A percentile compares a stretch with the other conserved stretches of the same genome.
These are phyloP conservation scores for Chlamydotis undulata DNA, from an alignment of 2,113 vertebrate species.

Conservation along the genomic window DNA sequence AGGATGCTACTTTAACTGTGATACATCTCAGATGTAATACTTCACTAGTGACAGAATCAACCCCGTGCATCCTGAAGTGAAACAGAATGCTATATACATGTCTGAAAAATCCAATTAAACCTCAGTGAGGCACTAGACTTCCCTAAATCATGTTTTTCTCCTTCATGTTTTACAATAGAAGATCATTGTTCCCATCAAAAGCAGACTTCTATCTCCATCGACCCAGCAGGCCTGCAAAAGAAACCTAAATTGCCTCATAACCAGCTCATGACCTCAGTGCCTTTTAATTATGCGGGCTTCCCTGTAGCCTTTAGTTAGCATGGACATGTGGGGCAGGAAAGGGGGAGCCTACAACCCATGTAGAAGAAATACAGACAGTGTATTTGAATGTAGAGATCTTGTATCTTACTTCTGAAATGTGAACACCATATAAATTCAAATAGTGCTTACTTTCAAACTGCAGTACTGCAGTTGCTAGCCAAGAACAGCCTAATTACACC, in stretches of 20 bases:
- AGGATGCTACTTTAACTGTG: constrained; percentile 78
- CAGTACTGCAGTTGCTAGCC: background rate
- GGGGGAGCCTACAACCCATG: background rate
- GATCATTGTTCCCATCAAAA: constrained; percentile 68
- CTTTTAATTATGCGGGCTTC: constrained; percentile 68
- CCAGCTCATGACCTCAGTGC: constrained; percentile 70
- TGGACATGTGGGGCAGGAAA: background rate
- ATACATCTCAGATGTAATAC: constrained; percentile 56
- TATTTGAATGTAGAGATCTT: background rate
- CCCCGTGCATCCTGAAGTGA: constrained; percentile 74
- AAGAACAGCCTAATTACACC: background rate
- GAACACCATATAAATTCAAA: background rate
- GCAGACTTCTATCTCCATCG: constrained; percentile 42
- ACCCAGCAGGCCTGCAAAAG: constrained; percentile 68
- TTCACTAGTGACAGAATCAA: constrained; percentile 32
- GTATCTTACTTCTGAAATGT: background rate
- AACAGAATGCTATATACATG: constrained; percentile 73
- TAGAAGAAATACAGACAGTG: background rate
- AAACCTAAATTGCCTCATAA: constrained; percentile 73
- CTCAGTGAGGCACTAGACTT: constrained; percentile 65
- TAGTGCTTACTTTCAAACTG: background rate
- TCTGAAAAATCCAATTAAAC: constrained; percentile 85
- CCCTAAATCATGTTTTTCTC: constrained; percentile 57
- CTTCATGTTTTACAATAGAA: constrained; percentile 64
- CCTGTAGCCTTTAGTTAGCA: constrained; percentile 21